These are phyloP conservation scores for Balaenoptera acutorostrata DNA, from an alignment of 2,113 vertebrate genomes.

Conservation along the genomic window DNA sequence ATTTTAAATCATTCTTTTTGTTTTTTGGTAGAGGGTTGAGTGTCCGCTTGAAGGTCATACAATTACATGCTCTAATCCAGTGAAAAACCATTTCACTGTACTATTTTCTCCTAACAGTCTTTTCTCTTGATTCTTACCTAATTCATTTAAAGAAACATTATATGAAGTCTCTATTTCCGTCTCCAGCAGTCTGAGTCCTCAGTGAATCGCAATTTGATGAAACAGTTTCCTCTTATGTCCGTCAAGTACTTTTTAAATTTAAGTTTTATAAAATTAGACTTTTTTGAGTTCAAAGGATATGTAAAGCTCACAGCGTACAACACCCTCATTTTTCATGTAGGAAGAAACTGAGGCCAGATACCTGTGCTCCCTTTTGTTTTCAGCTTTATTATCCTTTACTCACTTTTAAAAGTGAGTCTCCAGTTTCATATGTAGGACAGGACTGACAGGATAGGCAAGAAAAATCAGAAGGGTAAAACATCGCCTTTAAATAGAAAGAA, in stretches of 20 bases:
- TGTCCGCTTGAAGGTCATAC: neutral
- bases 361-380: neutral
- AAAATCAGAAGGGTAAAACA: neutral
- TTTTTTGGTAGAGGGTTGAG: neutral
- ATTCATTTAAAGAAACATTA: neutral
- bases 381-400: neutral
- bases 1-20: neutral
- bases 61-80: neutral
- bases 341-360: neutral
- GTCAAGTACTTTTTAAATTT: conserved; percentile 1
- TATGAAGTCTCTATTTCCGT: neutral
- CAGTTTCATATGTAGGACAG: neutral
- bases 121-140: neutral
- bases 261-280: neutral
- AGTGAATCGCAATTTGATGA: neutral
- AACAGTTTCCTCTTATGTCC: neutral
- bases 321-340: neutral
- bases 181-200: neutral
- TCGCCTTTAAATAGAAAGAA: neutral
- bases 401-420: neutral
- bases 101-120: neutral
- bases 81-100: neutral
- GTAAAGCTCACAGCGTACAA: neutral
- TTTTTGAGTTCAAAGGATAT: neutral
- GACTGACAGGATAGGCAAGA: neutral